Conservation (phyloP, 2,888 invertebrate species). For the Macrosiphum euphorbiae region DNA sequence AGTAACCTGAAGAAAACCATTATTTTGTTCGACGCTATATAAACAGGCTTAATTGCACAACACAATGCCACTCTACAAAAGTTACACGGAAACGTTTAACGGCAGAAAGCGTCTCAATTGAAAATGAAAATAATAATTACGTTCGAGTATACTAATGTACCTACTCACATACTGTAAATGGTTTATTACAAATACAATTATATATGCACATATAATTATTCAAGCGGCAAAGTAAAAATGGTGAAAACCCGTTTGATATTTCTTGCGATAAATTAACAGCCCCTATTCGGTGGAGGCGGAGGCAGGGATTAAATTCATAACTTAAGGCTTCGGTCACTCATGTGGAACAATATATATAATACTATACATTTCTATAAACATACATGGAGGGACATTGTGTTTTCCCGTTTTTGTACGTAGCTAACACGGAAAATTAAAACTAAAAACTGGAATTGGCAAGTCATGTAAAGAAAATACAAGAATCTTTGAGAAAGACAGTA, state of each 20-base stretch:
- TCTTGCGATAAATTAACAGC: constrained; percentile 32
- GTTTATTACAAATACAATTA: neutral
- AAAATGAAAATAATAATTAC: constrained; percentile 41
- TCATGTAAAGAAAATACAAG: neutral
- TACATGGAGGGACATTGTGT: neutral
- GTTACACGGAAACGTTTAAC: constrained; percentile 36
- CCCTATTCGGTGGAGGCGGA: neutral
- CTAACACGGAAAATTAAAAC: neutral
- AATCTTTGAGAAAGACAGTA: neutral
- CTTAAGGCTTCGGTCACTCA: neutral
- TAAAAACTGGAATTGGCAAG: neutral
- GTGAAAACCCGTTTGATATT: constrained; percentile 41
- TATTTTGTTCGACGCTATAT: neutral
- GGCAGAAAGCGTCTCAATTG: neutral
- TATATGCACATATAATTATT: neutral
- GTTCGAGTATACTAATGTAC: constrained; percentile 26
- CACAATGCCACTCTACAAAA: constrained; percentile 14
- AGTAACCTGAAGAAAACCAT: constrained; percentile 7
- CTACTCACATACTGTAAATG: neutral
- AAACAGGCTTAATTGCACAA: neutral
- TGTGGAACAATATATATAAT: neutral
- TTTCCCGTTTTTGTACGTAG: neutral
- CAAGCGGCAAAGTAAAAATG: neutral
- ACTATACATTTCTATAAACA: neutral
- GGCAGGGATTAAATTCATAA: neutral